These are phyloP conservation scores for Oligia latruncula DNA, from an alignment of 2,888 invertebrate species.

Conservation along the genomic window DNA sequence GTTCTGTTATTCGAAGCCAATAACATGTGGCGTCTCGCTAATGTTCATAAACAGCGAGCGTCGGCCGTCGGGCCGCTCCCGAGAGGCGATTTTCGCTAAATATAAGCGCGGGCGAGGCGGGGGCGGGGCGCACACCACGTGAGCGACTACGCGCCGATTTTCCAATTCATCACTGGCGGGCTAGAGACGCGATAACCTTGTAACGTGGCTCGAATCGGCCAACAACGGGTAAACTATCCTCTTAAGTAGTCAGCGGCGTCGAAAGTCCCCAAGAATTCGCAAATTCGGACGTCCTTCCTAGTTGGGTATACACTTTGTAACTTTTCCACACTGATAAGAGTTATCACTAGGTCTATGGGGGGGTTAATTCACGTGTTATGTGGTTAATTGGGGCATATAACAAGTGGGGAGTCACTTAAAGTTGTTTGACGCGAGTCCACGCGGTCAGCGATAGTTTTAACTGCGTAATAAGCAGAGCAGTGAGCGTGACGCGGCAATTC, in stretches of 20 bases:
- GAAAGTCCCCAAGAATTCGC: constrained; percentile 77
- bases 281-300: constrained; percentile 77
- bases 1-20: constrained; percentile 88
- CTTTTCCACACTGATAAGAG: constrained; percentile 86
- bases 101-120: constrained; percentile 87
- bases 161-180: constrained; percentile 89
- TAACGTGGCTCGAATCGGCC: constrained; percentile 86
- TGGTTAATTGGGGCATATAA: constrained; percentile 56
- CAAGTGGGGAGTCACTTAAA: constrained; percentile 65
- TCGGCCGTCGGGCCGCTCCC: constrained; percentile 87
- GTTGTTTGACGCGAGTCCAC: constrained; percentile 81
- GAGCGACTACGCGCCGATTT: constrained; percentile 90
- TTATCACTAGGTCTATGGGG: constrained; percentile 79
- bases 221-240: constrained; percentile 82
- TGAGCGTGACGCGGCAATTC: constrained; percentile 78
- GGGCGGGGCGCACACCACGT: constrained; percentile 89
- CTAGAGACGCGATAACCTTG: constrained; percentile 89
- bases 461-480: constrained; percentile 88
- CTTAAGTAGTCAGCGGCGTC: constrained; percentile 77
- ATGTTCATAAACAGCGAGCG: constrained; percentile 87
- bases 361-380: constrained; percentile 63
- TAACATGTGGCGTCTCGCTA: constrained; percentile 88
- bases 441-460: constrained; percentile 85
- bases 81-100: constrained; percentile 90
- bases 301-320: constrained; percentile 81